Percentiles rank a stretch among this genome's conserved stretches.
These are phyloP conservation scores for Drosophila recens DNA, from an alignment of 2,888 invertebrate genomes.

Conservation along the genomic window DNA sequence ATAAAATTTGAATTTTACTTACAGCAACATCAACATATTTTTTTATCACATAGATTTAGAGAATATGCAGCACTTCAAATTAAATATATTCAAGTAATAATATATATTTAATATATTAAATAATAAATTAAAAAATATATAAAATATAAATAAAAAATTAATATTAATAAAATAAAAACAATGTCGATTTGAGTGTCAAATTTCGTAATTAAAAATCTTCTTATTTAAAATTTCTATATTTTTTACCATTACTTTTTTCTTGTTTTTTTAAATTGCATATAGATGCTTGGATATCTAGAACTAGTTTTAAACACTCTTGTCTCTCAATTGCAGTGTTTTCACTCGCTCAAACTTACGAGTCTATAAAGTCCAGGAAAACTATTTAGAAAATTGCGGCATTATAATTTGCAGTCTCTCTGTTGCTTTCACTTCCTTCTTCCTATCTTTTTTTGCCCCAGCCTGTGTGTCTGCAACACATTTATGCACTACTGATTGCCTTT, in stretches of 20 bases:
- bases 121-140: too few relatives aligned
- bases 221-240: too few relatives aligned
- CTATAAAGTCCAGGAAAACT: slow-evolving; percentile 55
- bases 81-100: too few relatives aligned
- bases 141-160: too few relatives aligned
- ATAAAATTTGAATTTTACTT: neutral
- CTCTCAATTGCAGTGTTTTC: neutral
- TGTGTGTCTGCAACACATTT: slow-evolving; percentile 24
- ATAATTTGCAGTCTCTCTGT: slow-evolving; percentile 49
- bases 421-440: neutral
- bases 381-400: slow-evolving; percentile 71
- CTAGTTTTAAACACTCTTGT: neutral
- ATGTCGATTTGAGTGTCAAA: too few relatives aligned
- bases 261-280: neutral
- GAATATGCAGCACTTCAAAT: too few relatives aligned
- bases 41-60: too few relatives aligned
- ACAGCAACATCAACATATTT: neutral
- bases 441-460: neutral
- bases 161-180: too few relatives aligned
- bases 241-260: neutral
- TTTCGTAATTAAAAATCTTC: too few relatives aligned
- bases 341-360: neutral
- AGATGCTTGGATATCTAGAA: neutral
- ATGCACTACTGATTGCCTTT: slow-evolving; percentile 51
- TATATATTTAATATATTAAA: too few relatives aligned